Percentiles rank a stretch among this genome's conserved stretches.
Conservation (phyloP, 2,888 invertebrate species). For the Parelbella ahira region DNA sequence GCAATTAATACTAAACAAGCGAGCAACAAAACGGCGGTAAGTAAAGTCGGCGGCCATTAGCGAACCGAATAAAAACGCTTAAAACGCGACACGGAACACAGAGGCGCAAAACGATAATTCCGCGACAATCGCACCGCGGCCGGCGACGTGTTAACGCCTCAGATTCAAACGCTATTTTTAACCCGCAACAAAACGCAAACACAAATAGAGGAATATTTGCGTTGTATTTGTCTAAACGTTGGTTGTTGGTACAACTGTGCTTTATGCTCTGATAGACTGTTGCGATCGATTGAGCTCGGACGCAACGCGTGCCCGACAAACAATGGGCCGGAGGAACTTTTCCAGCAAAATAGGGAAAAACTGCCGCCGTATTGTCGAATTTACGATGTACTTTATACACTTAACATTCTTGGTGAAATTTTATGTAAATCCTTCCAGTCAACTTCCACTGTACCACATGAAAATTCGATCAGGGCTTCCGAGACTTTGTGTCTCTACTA, state of each 20-base stretch:
- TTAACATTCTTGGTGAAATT: slow-evolving; percentile 23
- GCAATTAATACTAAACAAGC: slow-evolving; percentile 72
- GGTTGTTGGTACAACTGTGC: slow-evolving; percentile 11
- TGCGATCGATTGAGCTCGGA: slow-evolving; percentile 15
- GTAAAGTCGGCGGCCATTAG: slow-evolving; percentile 64
- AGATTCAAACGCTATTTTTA: slow-evolving; percentile 62
- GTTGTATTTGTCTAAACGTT: slow-evolving; percentile 14
- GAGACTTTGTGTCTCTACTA: slow-evolving; percentile 21
- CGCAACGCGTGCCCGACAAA: slow-evolving; percentile 20
- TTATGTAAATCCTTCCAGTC: slow-evolving; percentile 24
- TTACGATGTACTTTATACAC: slow-evolving; percentile 20
- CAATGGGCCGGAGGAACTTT: slow-evolving; percentile 11
- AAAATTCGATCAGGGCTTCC: slow-evolving; percentile 24
- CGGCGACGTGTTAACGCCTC: slow-evolving; percentile 59
- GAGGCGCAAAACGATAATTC: slow-evolving; percentile 62
- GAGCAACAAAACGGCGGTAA: slow-evolving; percentile 50
- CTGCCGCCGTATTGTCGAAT: slow-evolving; percentile 8
- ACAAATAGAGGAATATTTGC: slow-evolving; percentile 15
- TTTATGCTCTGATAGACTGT: slow-evolving; percentile 11
- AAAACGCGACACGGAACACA: slow-evolving; percentile 49
- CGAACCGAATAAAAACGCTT: slow-evolving; percentile 47
- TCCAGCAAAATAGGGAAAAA: background rate
- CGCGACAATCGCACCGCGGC: slow-evolving; percentile 50
- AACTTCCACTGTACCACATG: slow-evolving; percentile 25
- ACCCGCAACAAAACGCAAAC: slow-evolving; percentile 36